Base-by-base conservation (phyloP, 2,888 invertebrate species). In the Podotricha telesiphe region DNA sequence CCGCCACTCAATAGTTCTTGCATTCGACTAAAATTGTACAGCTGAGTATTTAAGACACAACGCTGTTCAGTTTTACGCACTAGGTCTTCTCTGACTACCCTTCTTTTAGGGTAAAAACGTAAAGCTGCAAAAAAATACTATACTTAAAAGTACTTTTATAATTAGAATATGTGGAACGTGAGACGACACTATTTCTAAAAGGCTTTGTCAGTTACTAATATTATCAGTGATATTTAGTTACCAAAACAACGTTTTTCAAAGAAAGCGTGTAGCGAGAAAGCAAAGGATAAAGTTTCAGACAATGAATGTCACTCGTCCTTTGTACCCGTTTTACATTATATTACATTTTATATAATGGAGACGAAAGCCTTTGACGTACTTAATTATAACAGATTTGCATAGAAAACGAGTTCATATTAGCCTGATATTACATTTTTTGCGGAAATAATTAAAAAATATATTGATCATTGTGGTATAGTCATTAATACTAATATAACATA, bases 241-340 rank as follows among this genome's bases (percentile, higher is more conserved):
- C 73, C 15, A 45, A 65, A 47, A 69, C 74, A 72, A 70, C 68
- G 74, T 73, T 69, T 70, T 71, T 69, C 69, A 73, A 74, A 75
- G 76, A 76, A 76, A 74, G 71, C 68, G 63, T 62, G 42, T 68
- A 66, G 67, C 65, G 70, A 68, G 75, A 75, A 73, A 73, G 75
- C 63, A n/a, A 42, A 68, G 73, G 71, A 61, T 76, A 71, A 69
- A 67, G 55, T 76, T 70, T 71, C 76, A 68, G 22, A 64, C 37
- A 20, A 68, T 42, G 58, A 40, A 28, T 65, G 59, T 42, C 67
- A 69, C 56, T 59, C 66, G n/a, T 61, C 65, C 62, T 63, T 66
- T 66, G 45, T 66, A 42, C 69, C 37, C 45, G 17, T 51, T 45
- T 45, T 48, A 67, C 50, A 47, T 62, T 62, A 45, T 67, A 67